phyloP scores from a whole-genome alignment of 2,113 vertebrate genomes.

The Notarius lentiginosus region DNA sequence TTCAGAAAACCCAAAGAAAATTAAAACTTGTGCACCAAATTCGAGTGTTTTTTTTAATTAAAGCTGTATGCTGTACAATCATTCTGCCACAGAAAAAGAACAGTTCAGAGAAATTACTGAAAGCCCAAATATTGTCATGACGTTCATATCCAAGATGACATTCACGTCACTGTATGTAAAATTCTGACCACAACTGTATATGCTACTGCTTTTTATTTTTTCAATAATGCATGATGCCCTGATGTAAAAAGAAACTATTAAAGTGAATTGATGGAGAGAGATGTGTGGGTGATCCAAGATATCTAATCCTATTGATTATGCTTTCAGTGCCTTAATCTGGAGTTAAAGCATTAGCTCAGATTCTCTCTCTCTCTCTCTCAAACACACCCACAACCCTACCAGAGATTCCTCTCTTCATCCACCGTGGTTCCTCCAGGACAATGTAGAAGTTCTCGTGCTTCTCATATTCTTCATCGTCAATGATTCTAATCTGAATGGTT shows the following conservation, averaged over 20 bases:
- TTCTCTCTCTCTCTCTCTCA: neutral
- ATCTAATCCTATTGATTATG: neutral
- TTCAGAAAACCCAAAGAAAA: too few species aligned
- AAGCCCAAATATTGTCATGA: too few species aligned
- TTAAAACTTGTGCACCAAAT: too few species aligned
- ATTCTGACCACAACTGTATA: too few species aligned
- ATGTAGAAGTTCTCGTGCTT: conserved; percentile 92
- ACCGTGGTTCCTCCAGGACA: conserved; percentile 85
- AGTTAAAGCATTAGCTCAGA: neutral
- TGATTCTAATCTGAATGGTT: conserved; percentile 84
- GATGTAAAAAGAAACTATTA: neutral
- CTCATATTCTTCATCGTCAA: conserved; percentile 90
- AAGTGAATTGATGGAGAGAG: too few species aligned
- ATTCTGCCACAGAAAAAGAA: too few species aligned
- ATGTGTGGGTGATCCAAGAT: neutral
- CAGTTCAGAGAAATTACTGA: too few species aligned
- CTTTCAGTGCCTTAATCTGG: neutral
- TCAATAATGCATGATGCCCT: neutral
- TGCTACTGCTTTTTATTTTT: neutral
- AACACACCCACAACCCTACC: conserved; percentile 63
- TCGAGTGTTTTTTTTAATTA: too few species aligned
- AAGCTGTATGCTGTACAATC: too few species aligned
- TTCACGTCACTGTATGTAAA: too few species aligned
- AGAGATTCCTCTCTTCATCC: conserved; percentile 92
- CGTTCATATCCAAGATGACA: too few species aligned